Conservation (phyloP, 2,888 invertebrate species). For the Geophilus truncorum region DNA sequence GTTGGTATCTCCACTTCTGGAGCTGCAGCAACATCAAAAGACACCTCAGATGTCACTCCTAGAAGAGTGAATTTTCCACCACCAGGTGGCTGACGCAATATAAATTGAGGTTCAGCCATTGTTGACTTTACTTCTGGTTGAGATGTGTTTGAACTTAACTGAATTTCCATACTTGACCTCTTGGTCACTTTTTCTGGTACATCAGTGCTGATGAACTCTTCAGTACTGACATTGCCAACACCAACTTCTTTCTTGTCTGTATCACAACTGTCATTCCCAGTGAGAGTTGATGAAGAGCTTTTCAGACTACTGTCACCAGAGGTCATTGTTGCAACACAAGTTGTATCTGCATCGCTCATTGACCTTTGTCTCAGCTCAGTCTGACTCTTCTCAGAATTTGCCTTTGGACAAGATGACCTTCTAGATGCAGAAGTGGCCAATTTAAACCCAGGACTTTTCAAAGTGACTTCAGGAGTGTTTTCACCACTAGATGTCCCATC, state of each 20-base stretch:
- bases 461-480: not conserved
- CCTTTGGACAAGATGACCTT: not conserved
- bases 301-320: not conserved
- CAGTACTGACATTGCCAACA: not conserved
- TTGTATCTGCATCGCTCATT: not conserved
- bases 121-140: not conserved
- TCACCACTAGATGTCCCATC: conserved; percentile 17
- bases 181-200: not conserved
- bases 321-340: not conserved
- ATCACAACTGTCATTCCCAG: not conserved
- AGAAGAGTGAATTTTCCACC: conserved; percentile 33
- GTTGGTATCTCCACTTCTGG: not conserved
- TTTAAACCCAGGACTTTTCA: not conserved
- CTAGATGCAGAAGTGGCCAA: not conserved
- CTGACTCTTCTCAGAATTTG: not conserved
- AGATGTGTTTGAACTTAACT: not conserved
- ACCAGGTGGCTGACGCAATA: not conserved
- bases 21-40: conserved; percentile 32
- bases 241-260: not conserved
- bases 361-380: not conserved
- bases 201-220: not conserved
- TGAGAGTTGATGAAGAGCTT: not conserved
- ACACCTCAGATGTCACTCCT: conserved; percentile 37
- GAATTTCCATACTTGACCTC: conserved; percentile 29
- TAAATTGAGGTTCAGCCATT: conserved; percentile 9